Evolutionary conservation across 2,113 vertebrate species (phyloP).

Genomic region (Tichodroma muraria): DNA sequence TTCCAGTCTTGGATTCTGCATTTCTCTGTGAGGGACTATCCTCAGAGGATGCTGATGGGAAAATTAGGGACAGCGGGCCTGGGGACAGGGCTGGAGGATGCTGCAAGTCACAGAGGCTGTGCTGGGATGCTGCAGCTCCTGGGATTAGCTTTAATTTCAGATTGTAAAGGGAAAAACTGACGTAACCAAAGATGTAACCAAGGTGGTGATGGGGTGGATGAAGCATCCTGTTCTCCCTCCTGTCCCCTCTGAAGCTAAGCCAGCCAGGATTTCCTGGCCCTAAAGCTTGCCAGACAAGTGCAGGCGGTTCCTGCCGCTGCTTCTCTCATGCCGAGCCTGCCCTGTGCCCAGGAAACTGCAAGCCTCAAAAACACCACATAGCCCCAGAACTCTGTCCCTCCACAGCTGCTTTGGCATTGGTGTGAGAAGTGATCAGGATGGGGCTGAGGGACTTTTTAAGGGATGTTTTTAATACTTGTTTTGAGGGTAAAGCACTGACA

Average conservation of each 20-base stretch:
- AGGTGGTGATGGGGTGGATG: neutral
- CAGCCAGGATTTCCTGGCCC: neutral
- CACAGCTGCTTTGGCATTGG: fast-evolving
- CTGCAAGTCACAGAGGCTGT: neutral
- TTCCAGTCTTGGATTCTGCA: neutral
- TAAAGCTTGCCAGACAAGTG: neutral
- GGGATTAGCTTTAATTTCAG: neutral
- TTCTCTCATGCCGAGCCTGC: fast-evolving
- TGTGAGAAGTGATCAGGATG: neutral
- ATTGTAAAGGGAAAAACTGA: neutral
- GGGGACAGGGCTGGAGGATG: neutral
- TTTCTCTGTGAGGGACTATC: neutral
- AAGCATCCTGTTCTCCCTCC: neutral
- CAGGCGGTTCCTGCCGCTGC: neutral
- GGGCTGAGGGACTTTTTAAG: neutral
- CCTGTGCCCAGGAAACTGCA: neutral
- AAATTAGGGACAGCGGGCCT: neutral
- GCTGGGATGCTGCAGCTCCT: neutral
- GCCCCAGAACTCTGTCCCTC: neutral
- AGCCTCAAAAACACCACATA: fast-evolving
- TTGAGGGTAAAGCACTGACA: neutral
- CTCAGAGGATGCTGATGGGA: neutral
- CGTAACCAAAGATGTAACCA: neutral
- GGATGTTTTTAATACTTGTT: neutral
- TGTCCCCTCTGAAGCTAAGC: neutral